These are phyloP conservation scores for Leptinotarsa defecta DNA, from an alignment of 1,140 invertebrate species.

Conservation along the genomic window DNA sequence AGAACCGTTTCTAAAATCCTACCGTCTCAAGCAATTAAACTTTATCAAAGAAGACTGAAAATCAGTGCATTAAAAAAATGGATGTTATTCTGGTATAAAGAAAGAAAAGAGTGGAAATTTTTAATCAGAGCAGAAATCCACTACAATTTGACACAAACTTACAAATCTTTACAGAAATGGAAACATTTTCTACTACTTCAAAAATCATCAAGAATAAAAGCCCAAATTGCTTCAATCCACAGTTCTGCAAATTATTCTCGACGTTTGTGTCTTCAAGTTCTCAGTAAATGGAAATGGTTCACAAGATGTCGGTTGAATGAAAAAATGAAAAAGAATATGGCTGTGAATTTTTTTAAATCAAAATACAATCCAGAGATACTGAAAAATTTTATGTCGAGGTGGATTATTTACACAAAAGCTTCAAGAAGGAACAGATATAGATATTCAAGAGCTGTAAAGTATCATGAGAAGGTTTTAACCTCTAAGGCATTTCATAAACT, in stretches of 20 bases:
- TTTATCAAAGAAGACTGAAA: conserved; percentile 14
- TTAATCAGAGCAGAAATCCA: conserved; percentile 27
- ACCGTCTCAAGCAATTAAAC: conserved; percentile 24
- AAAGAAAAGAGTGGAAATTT: conserved; percentile 26
- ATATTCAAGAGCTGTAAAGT: conserved; percentile 20
- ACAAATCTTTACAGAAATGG: conserved; percentile 23
- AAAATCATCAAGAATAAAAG: conserved; percentile 18
- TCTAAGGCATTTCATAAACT: conserved; percentile 20
- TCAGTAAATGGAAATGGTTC: conserved; percentile 28
- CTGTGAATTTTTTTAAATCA: conserved; percentile 25
- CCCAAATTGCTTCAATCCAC: conserved; percentile 18
- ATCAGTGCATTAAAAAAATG: conserved; percentile 13
- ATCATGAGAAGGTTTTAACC: conserved; percentile 26
- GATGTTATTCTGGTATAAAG: conserved; percentile 25
- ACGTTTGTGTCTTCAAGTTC: not conserved
- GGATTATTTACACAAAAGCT: conserved; percentile 10
- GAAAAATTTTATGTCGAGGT: conserved; percentile 1
- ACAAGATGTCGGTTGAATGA: not conserved
- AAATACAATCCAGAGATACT: conserved; percentile 21
- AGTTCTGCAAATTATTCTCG: conserved; percentile 1
- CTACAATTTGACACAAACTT: conserved; percentile 16
- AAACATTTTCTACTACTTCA: not conserved
- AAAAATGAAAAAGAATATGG: conserved; percentile 7
- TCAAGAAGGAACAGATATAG: conserved; percentile 14
- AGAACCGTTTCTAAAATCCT: conserved; percentile 28